phyloP scores from a whole-genome alignment of 2,888 invertebrate species.

The Margaritifera margaritifera region DNA sequence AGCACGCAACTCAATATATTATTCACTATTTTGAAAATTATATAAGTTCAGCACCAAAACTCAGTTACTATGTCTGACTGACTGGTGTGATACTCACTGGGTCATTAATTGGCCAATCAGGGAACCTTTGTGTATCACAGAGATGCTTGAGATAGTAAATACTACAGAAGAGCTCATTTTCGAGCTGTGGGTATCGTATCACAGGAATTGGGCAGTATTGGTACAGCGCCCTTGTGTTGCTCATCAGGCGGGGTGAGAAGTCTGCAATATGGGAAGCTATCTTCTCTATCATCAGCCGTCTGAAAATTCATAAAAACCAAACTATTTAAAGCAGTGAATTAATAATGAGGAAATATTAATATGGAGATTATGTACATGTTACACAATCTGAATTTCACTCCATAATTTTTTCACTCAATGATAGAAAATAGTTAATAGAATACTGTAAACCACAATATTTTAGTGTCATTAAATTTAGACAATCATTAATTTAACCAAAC shows the following conservation, averaged over 20 bases:
- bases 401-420: too few species aligned
- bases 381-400: too few species aligned
- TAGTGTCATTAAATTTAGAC: too few species aligned
- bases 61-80: neutral
- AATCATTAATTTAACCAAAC: too few species aligned
- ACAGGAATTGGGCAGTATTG: constrained; percentile 96
- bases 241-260: constrained; percentile 93
- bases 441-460: too few species aligned
- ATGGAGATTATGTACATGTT: too few species aligned
- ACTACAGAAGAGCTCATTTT: constrained; percentile 97
- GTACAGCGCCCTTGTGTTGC: constrained; percentile 95
- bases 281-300: constrained; percentile 95
- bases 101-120: constrained; percentile 97
- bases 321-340: neutral
- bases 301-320: constrained; percentile 54
- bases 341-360: too few species aligned
- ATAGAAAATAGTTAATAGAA: too few species aligned
- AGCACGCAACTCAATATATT: too few species aligned
- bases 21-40: too few species aligned
- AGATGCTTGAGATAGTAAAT: constrained; percentile 97
- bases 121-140: constrained; percentile 90
- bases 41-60: too few species aligned
- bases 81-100: constrained; percentile 79
- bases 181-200: constrained; percentile 93
- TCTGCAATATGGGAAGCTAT: constrained; percentile 98